Conservation (phyloP, 2,888 invertebrate species). For the Allacma fusca region DNA sequence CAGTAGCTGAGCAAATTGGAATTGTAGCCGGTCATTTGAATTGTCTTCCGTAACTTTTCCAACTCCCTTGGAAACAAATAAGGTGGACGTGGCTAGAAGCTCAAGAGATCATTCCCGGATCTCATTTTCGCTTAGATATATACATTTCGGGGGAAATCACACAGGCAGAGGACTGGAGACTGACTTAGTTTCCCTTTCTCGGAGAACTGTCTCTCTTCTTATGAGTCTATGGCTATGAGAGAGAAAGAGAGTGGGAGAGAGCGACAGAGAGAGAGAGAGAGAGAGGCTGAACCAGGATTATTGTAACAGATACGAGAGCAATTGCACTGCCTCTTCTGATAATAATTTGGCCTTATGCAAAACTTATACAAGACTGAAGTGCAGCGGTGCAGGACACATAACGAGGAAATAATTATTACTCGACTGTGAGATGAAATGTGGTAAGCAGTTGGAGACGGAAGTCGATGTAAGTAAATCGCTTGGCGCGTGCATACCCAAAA, state of each 20-base stretch:
- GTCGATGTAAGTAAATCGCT: constrained; percentile 43
- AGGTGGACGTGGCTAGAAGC: too few species aligned
- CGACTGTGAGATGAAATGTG: constrained; percentile 47
- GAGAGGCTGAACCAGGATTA: background rate
- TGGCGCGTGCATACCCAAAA: constrained; percentile 22
- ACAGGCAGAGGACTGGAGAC: constrained; percentile 17
- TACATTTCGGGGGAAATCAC: background rate
- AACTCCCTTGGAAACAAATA: too few species aligned
- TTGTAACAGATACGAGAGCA: too few species aligned
- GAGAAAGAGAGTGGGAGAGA: too few species aligned
- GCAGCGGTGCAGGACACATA: constrained; percentile 46
- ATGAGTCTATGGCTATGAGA: too few species aligned
- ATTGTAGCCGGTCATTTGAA: too few species aligned
- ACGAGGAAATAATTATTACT: constrained; percentile 48
- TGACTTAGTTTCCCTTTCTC: constrained; percentile 26
- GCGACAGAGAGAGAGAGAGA: constrained; percentile 21
- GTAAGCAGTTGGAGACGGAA: constrained; percentile 48
- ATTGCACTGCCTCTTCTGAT: background rate
- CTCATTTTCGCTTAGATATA: too few species aligned
- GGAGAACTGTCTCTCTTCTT: too few species aligned
- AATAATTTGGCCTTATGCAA: constrained; percentile 41
- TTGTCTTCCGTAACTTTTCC: too few species aligned
- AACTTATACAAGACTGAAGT: constrained; percentile 31
- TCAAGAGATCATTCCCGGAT: too few species aligned
- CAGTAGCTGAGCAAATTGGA: too few species aligned